Conservation (phyloP, 2,888 invertebrate species). For the Vandiemenella viatica region DNA sequence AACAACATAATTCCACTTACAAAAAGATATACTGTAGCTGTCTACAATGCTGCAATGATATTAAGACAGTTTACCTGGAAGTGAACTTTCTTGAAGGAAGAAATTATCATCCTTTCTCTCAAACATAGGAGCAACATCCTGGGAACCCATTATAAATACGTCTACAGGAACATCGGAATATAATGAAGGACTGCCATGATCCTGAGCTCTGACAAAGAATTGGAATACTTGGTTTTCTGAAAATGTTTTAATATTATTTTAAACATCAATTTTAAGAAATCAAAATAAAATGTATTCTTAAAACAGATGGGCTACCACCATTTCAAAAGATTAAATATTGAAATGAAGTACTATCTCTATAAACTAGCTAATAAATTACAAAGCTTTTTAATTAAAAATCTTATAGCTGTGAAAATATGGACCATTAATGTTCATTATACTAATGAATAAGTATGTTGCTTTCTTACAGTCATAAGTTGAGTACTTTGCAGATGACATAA, state of each 20-base stretch:
- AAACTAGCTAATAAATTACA: too few relatives aligned
- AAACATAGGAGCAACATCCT: conserved; percentile 56
- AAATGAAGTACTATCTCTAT: too few relatives aligned
- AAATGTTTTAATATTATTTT: background rate
- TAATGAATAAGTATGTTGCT: too few relatives aligned
- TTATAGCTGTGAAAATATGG: too few relatives aligned
- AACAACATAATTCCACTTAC: conserved; percentile 4
- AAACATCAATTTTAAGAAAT: background rate
- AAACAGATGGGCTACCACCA: too few relatives aligned
- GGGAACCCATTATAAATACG: conserved; percentile 57
- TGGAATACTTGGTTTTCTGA: conserved; percentile 63
- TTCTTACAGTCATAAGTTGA: too few relatives aligned
- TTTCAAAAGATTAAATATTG: too few relatives aligned
- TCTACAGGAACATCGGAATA: conserved; percentile 70
- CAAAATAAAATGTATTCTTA: too few relatives aligned
- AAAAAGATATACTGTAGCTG: background rate
- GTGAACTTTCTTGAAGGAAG: conserved; percentile 63
- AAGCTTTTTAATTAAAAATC: too few relatives aligned
- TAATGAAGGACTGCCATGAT: conserved; percentile 53
- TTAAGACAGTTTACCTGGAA: conserved; percentile 34
- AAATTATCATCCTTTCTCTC: conserved; percentile 59
- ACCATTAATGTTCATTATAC: too few relatives aligned
- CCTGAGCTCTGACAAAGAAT: conserved; percentile 78
- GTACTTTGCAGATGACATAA: too few relatives aligned
- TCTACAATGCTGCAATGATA: background rate